A percentile compares a stretch with the other conserved stretches of the same genome.
Conservation (phyloP, 2,113 vertebrate genomes). For the Garra rufa region DNA sequence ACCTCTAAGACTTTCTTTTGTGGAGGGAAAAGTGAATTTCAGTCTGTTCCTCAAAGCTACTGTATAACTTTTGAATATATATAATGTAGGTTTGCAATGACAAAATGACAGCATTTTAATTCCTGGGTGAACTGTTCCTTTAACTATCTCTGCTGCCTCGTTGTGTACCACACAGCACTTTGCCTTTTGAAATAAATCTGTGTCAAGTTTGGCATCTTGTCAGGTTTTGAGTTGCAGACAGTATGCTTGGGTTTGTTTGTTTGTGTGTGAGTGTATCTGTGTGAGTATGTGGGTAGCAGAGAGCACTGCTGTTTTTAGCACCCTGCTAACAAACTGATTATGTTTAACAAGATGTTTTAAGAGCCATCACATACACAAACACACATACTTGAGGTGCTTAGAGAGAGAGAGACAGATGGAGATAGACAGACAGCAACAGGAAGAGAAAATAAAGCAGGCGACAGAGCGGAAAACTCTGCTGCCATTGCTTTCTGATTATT, state of each 20-base stretch:
- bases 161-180: slow-evolving; percentile 24
- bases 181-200: slow-evolving; percentile 53
- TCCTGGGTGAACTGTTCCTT: background rate
- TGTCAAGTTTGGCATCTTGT: slow-evolving; percentile 52
- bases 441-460: background rate
- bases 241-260: slow-evolving; percentile 15
- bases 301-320: slow-evolving; percentile 75
- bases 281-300: slow-evolving; percentile 55
- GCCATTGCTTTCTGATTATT: background rate
- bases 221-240: slow-evolving; percentile 32
- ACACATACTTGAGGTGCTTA: slow-evolving; percentile 39
- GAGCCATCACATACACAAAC: slow-evolving; percentile 69
- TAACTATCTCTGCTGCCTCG: background rate
- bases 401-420: slow-evolving; percentile 16
- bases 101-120: background rate
- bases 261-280: slow-evolving; percentile 44
- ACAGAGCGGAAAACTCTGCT: slow-evolving; percentile 45
- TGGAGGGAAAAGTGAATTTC: background rate
- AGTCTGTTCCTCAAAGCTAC: background rate
- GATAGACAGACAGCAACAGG: slow-evolving; percentile 55
- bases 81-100: background rate
- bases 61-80: background rate
- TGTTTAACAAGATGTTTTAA: slow-evolving; percentile 75
- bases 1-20: background rate
- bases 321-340: slow-evolving; percentile 69